These are phyloP conservation scores for Scaptomyza flava DNA, from an alignment of 2,888 invertebrate genomes.

Conservation along the genomic window DNA sequence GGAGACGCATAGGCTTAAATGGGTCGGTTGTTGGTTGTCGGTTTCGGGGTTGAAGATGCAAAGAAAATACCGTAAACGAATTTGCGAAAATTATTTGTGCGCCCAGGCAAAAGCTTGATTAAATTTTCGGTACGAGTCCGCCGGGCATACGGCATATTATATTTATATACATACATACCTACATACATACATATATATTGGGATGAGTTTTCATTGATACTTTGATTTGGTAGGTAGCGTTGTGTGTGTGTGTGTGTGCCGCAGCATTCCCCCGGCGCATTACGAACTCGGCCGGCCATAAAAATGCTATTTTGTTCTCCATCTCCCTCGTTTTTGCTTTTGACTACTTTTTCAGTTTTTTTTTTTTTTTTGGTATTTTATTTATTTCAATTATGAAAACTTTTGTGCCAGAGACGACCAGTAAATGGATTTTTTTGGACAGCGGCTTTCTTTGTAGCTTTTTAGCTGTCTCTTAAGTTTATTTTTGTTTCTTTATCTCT, in stretches of 20 bases:
- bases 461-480: constrained; percentile 11
- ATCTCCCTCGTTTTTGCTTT: background rate
- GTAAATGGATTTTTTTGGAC: constrained; percentile 30
- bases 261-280: constrained; percentile 57
- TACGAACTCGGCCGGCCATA: constrained; percentile 29
- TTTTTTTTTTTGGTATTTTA: constrained; percentile 33
- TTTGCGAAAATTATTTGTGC: constrained; percentile 71
- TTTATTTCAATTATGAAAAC: constrained; percentile 74
- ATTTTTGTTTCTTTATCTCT: background rate
- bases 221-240: constrained; percentile 49
- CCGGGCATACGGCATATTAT: constrained; percentile 57
- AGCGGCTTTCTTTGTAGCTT: constrained; percentile 22
- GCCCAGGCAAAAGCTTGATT: constrained; percentile 61
- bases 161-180: constrained; percentile 12
- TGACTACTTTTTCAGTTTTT: constrained; percentile 22
- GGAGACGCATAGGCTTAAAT: background rate
- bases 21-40: background rate
- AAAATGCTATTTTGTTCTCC: constrained; percentile 29
- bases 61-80: constrained; percentile 70
- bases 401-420: constrained; percentile 36
- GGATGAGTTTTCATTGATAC: constrained; percentile 69
- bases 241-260: constrained; percentile 14
- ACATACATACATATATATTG: background rate
- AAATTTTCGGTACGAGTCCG: constrained; percentile 62
- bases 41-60: background rate